phyloP scores from a whole-genome alignment of 2,888 invertebrate genomes.

The Aleiodes testaceus region DNA sequence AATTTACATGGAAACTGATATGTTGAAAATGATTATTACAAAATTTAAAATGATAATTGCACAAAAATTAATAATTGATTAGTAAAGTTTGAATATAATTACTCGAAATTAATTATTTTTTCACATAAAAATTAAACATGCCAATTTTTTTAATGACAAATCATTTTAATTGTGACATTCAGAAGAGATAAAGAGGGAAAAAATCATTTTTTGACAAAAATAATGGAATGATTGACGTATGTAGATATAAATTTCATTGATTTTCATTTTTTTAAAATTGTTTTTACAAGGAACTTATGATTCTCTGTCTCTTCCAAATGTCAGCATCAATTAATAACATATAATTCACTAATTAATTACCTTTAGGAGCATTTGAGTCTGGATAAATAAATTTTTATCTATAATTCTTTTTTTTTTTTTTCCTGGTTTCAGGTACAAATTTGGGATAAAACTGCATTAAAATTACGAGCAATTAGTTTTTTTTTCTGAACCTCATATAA shows the following conservation, averaged over 20 bases:
- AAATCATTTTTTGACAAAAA: constrained; percentile 15
- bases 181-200: not conserved
- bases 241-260: constrained; percentile 9
- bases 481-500: constrained; percentile 10
- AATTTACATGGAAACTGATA: too few species aligned
- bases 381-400: constrained; percentile 16
- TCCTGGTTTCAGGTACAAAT: constrained; percentile 26
- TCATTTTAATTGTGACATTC: not conserved
- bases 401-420: not conserved
- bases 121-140: not conserved
- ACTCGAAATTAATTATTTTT: too few species aligned
- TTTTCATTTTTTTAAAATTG: not conserved
- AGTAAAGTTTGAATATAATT: too few species aligned
- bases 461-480: constrained; percentile 11
- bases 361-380: constrained; percentile 6
- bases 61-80: too few species aligned
- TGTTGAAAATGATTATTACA: too few species aligned
- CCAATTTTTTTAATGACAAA: not conserved
- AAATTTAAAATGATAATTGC: too few species aligned
- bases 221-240: constrained; percentile 11
- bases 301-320: constrained; percentile 8
- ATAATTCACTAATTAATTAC: not conserved
- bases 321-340: not conserved
- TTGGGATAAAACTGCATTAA: constrained; percentile 21
- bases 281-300: constrained; percentile 1